Conservation (phyloP, 2,888 invertebrate genomes). For the Gasteruption jaculator region DNA sequence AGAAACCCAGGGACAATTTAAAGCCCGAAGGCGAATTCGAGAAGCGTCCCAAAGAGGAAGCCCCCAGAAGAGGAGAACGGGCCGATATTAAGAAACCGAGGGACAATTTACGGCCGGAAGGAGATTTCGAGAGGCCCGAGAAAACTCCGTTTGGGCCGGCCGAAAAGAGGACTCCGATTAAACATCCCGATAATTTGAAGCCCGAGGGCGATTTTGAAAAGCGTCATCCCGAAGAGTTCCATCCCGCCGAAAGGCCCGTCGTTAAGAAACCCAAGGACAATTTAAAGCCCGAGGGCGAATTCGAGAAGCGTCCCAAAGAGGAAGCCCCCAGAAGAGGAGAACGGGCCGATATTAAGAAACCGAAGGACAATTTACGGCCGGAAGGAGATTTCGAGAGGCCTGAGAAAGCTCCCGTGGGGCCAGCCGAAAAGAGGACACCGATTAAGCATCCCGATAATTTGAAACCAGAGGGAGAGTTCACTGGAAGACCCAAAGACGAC, state of each 20-base stretch:
- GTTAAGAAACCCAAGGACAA: constrained; percentile 45
- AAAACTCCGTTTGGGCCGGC: constrained; percentile 29
- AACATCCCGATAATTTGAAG: constrained; percentile 43
- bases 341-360: constrained; percentile 57
- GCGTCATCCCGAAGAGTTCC: constrained; percentile 52
- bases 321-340: constrained; percentile 51
- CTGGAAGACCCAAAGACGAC: constrained; percentile 45
- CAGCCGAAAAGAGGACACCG: constrained; percentile 49
- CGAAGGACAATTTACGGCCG: constrained; percentile 56
- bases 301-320: constrained; percentile 28
- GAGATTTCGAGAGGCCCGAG: constrained; percentile 42
- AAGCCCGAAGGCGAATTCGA: constrained; percentile 46
- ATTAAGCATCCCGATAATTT: constrained; percentile 54
- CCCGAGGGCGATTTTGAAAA: constrained; percentile 55
- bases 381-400: constrained; percentile 57
- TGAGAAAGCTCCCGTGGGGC: constrained; percentile 55
- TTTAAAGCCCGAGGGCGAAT: constrained; percentile 52
- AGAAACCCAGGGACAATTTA: constrained; percentile 43
- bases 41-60: constrained; percentile 47
- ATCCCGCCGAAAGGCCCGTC: constrained; percentile 57
- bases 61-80: constrained; percentile 37
- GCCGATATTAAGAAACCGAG: constrained; percentile 49
- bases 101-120: constrained; percentile 57
- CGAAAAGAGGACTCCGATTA: constrained; percentile 37
- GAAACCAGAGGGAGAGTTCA: constrained; percentile 54